phyloP scores from a whole-genome alignment of 2,797 vertebrate species.

The Bradypus variegatus region DNA sequence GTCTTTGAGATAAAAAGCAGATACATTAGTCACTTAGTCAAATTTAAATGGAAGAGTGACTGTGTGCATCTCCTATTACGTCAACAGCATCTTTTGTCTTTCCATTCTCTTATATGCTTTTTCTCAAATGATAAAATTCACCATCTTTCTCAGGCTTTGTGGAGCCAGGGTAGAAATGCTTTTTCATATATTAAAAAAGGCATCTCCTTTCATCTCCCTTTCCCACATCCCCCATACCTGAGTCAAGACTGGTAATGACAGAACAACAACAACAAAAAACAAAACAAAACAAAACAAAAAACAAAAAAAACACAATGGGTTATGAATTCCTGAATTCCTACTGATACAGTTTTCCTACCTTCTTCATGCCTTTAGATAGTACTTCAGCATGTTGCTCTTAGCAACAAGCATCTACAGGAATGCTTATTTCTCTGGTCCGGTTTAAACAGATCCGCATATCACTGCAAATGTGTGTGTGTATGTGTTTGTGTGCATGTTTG shows the following conservation, averaged over 20 bases:
- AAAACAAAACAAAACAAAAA: not conserved
- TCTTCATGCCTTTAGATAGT: slow-evolving; percentile 69
- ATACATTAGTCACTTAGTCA: slow-evolving; percentile 38
- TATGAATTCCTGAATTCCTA: slow-evolving; percentile 54
- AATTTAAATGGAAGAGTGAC: slow-evolving; percentile 36
- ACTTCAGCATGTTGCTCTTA: slow-evolving; percentile 79
- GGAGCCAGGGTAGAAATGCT: not conserved
- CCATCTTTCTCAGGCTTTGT: not conserved
- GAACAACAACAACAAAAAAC: not conserved
- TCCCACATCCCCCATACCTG: not conserved
- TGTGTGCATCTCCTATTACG: slow-evolving; percentile 18
- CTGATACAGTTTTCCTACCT: slow-evolving; percentile 54
- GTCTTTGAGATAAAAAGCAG: slow-evolving; percentile 38
- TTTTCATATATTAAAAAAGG: slow-evolving; percentile 5
- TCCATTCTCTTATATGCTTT: not conserved
- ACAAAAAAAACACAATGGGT: slow-evolving; percentile 52
- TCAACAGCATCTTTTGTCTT: not conserved
- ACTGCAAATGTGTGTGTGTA: slow-evolving; percentile 37
- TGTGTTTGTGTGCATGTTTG: slow-evolving; percentile 23
- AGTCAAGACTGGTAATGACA: slow-evolving; percentile 45
- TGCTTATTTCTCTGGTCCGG: slow-evolving; percentile 70
- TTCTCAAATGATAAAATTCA: slow-evolving; percentile 14
- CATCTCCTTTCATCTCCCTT: not conserved
- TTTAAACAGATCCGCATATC: slow-evolving; percentile 53
- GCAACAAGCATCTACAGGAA: slow-evolving; percentile 81